Evolutionary conservation across 1,140 invertebrate species (phyloP).

Genomic region (Stegodyphus mimosarum): DNA sequence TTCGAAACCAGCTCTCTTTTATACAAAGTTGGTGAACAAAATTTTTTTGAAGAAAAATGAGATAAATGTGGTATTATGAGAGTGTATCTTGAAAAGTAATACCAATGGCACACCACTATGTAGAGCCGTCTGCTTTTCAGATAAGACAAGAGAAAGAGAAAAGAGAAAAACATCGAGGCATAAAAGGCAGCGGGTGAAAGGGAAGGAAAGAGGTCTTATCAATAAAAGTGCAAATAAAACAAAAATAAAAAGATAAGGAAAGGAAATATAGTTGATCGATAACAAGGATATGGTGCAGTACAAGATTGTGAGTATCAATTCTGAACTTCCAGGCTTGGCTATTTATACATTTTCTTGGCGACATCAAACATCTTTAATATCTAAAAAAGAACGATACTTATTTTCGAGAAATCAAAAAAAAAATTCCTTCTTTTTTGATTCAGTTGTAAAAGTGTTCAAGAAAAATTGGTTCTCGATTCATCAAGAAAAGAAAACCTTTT

Average conservation of each 20-base stretch:
- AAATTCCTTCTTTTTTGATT: too few relatives aligned
- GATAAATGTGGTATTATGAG: conserved; percentile 51
- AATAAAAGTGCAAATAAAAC: conserved; percentile 55
- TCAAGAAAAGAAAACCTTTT: too few relatives aligned
- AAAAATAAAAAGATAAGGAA: conserved; percentile 58
- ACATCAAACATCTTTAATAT: background rate
- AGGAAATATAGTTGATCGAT: conserved; percentile 51
- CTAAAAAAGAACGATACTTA: background rate
- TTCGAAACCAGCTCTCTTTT: too few relatives aligned
- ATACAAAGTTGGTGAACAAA: background rate
- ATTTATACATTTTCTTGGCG: conserved; percentile 43
- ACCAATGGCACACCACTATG: conserved; percentile 11
- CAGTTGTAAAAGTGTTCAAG: too few relatives aligned
- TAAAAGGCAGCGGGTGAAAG: conserved; percentile 54
- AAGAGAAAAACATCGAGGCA: conserved; percentile 28
- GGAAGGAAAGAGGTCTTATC: conserved; percentile 56
- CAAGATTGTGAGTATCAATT: conserved; percentile 46
- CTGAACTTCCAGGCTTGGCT: conserved; percentile 34
- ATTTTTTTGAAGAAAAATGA: background rate
- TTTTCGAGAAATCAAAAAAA: too few relatives aligned
- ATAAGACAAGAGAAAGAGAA: conserved; percentile 34
- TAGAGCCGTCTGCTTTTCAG: conserved; percentile 43
- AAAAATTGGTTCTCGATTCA: too few relatives aligned
- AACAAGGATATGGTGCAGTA: conserved; percentile 55
- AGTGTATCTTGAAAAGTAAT: conserved; percentile 28